Base-by-base conservation (phyloP, 2,888 invertebrate genomes). In the Ctenicera cuprea region DNA sequence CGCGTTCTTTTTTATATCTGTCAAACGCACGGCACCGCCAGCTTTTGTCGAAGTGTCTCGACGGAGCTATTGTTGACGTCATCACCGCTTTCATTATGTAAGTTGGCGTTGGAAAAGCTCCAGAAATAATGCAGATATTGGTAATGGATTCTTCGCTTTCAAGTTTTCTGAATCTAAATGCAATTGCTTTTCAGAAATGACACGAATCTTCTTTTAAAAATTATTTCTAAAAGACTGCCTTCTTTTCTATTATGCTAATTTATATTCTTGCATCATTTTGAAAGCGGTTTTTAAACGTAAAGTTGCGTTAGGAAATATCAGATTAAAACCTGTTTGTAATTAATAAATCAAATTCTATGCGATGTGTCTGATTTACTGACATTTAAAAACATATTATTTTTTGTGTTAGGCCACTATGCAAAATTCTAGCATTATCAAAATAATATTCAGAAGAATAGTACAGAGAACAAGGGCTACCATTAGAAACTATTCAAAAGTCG, bases 81-180 rank as follows among this genome's bases (percentile, higher is more conserved):
- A 84, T 80, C 82, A 82, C 83, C 77, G 83, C 83, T 84, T 86
- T 86, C 86, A 86, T 86, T 86, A 86, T 85, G 82, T 85, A 86
- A 86, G 86, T 85, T 85, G 85, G 84, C 85, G 82, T 82, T 83
- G 83, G 83, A 84, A 84, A 81, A 85, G 82, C 83, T 83, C 80
- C 81, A 81, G 83, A 85, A 85, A 86, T 85, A 86, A 86, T 86
- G 85, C 86, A 86, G 85, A 86, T 85, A 86, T 85, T 85, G 85
- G 84, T 84, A 85, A 84, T 85, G 85, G 85, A 85, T 85, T 86
- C 85, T 83, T 82, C 81, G 83, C 83, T 83, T 84, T 83, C 82
- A 80, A 82, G 82, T 82, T 82, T 83, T 82, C 81, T 80, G 80
- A 81, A 82, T 83, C 82, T 81, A 81, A 83, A 83, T 81, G 82